Conservation (phyloP, 1,140 invertebrate species). For the Drosophila malerkotliana region DNA sequence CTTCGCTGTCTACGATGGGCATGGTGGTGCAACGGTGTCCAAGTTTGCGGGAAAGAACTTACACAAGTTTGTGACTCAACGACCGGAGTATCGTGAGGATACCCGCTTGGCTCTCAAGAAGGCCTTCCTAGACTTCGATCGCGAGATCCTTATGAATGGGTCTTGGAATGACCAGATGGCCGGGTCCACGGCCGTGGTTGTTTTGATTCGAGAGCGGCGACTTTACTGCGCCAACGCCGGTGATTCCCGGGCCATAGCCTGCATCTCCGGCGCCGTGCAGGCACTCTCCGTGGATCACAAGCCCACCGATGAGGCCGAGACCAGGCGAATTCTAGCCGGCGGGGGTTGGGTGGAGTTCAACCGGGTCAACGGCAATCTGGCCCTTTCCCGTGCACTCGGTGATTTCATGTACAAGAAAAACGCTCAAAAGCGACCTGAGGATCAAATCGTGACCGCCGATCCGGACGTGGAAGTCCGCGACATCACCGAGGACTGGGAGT, state of each 20-base stretch:
- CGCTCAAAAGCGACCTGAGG: constrained; percentile 90
- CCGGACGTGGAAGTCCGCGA: constrained; percentile 94
- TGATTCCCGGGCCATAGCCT: constrained; percentile 96
- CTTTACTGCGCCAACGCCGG: constrained; percentile 98
- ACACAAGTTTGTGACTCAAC: constrained; percentile 92
- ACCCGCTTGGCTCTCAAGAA: constrained; percentile 86
- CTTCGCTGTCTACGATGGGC: constrained; percentile 95
- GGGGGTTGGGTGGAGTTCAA: constrained; percentile 99
- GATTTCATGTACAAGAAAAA: constrained; percentile 99
- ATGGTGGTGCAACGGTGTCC: constrained; percentile 91
- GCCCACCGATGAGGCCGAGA: constrained; percentile 93
- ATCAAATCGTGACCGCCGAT: constrained; percentile 98
- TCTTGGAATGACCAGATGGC: constrained; percentile 94
- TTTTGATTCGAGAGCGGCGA: constrained; percentile 92
- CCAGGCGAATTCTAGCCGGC: constrained; percentile 93
- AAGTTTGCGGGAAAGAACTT: constrained; percentile 97
- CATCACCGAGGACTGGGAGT: constrained; percentile 96
- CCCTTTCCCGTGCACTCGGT: constrained; percentile 97
- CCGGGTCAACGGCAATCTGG: constrained; percentile 98
- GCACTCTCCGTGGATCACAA: constrained; percentile 96
- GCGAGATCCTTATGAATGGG: constrained; percentile 94
- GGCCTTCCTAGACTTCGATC: constrained; percentile 96
- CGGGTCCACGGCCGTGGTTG: constrained; percentile 96
- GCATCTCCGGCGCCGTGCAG: constrained; percentile 87
- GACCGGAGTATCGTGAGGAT: constrained; percentile 87